phyloP scores from a whole-genome alignment of 2,797 vertebrate species.

The Cheirogaleus major region DNA sequence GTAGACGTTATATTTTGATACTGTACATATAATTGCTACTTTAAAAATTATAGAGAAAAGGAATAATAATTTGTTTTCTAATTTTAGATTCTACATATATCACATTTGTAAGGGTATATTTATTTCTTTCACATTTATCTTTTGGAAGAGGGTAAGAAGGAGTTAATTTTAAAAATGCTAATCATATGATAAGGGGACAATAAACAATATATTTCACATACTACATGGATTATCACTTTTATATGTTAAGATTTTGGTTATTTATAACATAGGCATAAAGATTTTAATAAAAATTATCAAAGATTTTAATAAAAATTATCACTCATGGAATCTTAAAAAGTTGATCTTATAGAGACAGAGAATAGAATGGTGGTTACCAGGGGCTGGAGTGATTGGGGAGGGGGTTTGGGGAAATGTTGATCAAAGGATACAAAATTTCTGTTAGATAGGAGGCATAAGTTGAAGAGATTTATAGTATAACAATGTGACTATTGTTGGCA shows the following conservation, averaged over 20 bases:
- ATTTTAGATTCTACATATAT: neutral
- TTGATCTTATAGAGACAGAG: neutral
- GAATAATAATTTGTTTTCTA: conserved; percentile 32
- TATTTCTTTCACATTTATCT: conserved; percentile 20
- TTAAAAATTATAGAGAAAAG: neutral
- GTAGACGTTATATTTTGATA: conserved; percentile 20
- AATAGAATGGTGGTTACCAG: neutral
- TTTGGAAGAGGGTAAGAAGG: neutral
- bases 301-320: neutral
- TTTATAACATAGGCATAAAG: neutral
- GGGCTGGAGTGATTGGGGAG: neutral
- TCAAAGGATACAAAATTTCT: neutral
- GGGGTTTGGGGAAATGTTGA: neutral
- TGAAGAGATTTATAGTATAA: neutral
- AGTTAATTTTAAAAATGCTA: conserved; percentile 47
- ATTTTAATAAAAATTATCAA: conserved; percentile 23
- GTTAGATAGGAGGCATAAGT: neutral
- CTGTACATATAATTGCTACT: neutral
- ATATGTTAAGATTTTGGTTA: neutral
- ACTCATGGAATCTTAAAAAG: neutral
- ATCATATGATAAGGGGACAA: neutral
- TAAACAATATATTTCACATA: neutral
- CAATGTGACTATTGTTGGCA: neutral
- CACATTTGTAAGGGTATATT: neutral
- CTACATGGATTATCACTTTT: neutral